Percentiles rank a stretch among this genome's conserved stretches.
Evolutionary conservation across 2,888 invertebrate genomes (phyloP).

Genomic region (Hecatera dysodea): DNA sequence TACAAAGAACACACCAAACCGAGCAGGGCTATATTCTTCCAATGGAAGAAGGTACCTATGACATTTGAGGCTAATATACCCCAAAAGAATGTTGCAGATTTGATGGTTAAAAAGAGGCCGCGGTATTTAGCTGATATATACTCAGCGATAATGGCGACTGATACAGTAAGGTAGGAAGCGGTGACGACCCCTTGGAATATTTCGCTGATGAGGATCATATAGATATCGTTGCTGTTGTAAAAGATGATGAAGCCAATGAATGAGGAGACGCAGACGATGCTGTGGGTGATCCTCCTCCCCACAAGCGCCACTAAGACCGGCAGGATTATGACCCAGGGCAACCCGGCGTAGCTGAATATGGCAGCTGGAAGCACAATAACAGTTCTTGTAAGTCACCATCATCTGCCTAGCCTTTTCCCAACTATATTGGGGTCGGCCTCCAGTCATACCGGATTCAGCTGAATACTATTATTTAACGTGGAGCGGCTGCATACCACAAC

Average conservation of each 20-base stretch:
- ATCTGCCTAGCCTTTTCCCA: no score
- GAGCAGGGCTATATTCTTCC: conserved; percentile 65
- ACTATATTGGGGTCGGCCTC: no score
- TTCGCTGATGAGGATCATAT: conserved; percentile 63
- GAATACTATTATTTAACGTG: no score
- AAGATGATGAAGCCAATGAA: conserved; percentile 54
- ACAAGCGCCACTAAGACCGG: conserved; percentile 24
- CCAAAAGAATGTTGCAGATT: conserved; percentile 61
- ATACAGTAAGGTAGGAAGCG: conserved; percentile 49
- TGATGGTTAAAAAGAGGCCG: conserved; percentile 65
- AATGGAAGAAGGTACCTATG: conserved; percentile 70
- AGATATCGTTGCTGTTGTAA: conserved; percentile 54
- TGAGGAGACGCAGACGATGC: conserved; percentile 23
- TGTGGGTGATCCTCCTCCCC: conserved; percentile 54
- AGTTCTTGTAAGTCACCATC: background rate
- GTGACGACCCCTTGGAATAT: conserved; percentile 54
- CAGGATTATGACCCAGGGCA: conserved; percentile 55
- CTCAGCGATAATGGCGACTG: conserved; percentile 37
- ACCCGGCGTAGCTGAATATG: conserved; percentile 39
- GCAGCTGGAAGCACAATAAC: conserved; percentile 58
- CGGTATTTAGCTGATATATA: conserved; percentile 52
- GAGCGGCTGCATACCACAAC: no score
- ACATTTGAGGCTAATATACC: conserved; percentile 62
- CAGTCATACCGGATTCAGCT: no score
- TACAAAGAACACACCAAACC: conserved; percentile 60